Conservation (phyloP, 1,140 invertebrate genomes). For the Aleiodes sp. region DNA sequence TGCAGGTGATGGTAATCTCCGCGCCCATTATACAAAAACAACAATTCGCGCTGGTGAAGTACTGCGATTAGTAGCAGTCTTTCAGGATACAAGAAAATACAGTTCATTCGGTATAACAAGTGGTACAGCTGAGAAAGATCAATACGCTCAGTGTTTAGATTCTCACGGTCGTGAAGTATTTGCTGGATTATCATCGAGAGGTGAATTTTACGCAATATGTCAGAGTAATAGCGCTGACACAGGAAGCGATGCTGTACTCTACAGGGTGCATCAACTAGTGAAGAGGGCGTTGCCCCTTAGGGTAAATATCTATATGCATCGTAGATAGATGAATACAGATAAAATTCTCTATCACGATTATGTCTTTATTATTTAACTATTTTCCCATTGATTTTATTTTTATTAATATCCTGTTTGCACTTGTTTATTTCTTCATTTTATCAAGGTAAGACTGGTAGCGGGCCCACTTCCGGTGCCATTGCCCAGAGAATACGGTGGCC, state of each 20-base stretch:
- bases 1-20: slow-evolving; percentile 61
- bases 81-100: slow-evolving; percentile 63
- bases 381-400: background rate
- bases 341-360: background rate
- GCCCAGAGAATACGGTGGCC: slow-evolving; percentile 61
- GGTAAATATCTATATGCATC: slow-evolving; percentile 41
- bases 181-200: slow-evolving; percentile 55
- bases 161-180: slow-evolving; percentile 60
- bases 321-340: background rate
- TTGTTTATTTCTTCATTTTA: slow-evolving; percentile 2
- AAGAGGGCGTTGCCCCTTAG: slow-evolving; percentile 56
- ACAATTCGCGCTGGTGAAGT: slow-evolving; percentile 63
- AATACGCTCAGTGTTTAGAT: slow-evolving; percentile 65
- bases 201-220: slow-evolving; percentile 62
- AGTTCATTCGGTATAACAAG: slow-evolving; percentile 59
- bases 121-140: slow-evolving; percentile 58
- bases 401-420: background rate
- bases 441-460: slow-evolving; percentile 60
- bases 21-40: slow-evolving; percentile 65
- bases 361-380: slow-evolving; percentile 11
- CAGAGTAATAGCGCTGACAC: slow-evolving; percentile 53
- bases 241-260: slow-evolving; percentile 56
- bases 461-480: slow-evolving; percentile 62
- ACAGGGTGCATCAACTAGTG: slow-evolving; percentile 60
- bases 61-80: slow-evolving; percentile 63